A percentile compares a stretch with the other conserved stretches of the same genome.
These are phyloP conservation scores for Acleris sparsana DNA, from an alignment of 2,888 invertebrate genomes.

Conservation along the genomic window DNA sequence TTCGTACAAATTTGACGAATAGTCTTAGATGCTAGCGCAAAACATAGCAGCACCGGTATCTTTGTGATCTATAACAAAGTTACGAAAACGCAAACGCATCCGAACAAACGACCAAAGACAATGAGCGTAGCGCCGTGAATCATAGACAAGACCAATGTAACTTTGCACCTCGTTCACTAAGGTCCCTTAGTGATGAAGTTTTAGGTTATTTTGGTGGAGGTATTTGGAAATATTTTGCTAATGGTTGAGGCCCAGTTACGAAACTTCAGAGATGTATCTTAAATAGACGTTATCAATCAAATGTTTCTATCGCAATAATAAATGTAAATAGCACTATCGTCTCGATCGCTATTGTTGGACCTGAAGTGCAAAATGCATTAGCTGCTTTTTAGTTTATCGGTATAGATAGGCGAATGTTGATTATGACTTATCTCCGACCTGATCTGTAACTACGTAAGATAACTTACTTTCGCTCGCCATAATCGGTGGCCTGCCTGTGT, in stretches of 20 bases:
- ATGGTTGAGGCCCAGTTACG: conserved; percentile 56
- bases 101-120: conserved; percentile 56
- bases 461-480: too few relatives aligned
- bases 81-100: conserved; percentile 39
- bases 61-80: conserved; percentile 33
- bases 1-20: conserved; percentile 3
- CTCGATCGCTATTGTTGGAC: conserved; percentile 50
- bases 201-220: conserved; percentile 23
- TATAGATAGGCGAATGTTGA: too few relatives aligned
- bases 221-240: conserved; percentile 35
- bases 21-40: neutral
- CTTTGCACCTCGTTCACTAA: conserved; percentile 16
- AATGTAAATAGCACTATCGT: conserved; percentile 25
- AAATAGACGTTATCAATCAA: conserved; percentile 66
- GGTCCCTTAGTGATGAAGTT: neutral
- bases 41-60: conserved; percentile 14
- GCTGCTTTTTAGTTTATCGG: neutral
- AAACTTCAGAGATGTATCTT: conserved; percentile 56
- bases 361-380: neutral
- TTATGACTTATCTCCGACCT: too few relatives aligned
- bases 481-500: too few relatives aligned
- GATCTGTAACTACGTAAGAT: too few relatives aligned
- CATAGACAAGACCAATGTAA: conserved; percentile 46
- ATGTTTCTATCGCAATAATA: conserved; percentile 47
- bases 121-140: conserved; percentile 65